Conservation (phyloP, 2,113 vertebrate genomes). For the Hemiscyllium ocellatum region DNA sequence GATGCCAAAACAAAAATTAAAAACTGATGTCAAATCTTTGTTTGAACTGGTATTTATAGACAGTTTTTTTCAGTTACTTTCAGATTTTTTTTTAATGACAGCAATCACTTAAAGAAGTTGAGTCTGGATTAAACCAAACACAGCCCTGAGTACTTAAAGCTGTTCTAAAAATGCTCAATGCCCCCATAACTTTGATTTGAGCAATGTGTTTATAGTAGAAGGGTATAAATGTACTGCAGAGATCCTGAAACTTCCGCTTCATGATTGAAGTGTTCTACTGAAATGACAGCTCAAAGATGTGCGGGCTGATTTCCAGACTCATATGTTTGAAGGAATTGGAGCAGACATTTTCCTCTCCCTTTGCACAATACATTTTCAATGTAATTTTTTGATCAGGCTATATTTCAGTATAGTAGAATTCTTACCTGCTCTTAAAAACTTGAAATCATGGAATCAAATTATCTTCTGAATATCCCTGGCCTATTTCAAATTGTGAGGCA, state of each 20-base stretch:
- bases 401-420: background rate
- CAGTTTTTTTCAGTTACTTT: slow-evolving; percentile 31
- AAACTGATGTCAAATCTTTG: slow-evolving; percentile 33
- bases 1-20: slow-evolving; percentile 36
- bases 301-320: background rate
- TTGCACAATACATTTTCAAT: background rate
- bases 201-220: slow-evolving; percentile 9
- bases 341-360: background rate
- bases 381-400: background rate
- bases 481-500: background rate
- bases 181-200: slow-evolving; percentile 14
- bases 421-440: background rate
- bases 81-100: slow-evolving; percentile 33
- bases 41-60: slow-evolving; percentile 33
- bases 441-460: background rate
- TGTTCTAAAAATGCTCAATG: slow-evolving; percentile 6
- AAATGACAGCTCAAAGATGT: slow-evolving; percentile 25
- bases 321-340: background rate
- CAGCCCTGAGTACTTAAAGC: slow-evolving; percentile 18
- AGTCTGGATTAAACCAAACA: slow-evolving; percentile 19
- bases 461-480: background rate
- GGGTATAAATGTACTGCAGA: background rate
- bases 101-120: slow-evolving; percentile 31
- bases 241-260: background rate
- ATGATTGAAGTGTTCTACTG: slow-evolving; percentile 17